These are phyloP conservation scores for Gymnothorax reevesii DNA, from an alignment of 2,797 vertebrate species.

Conservation along the genomic window DNA sequence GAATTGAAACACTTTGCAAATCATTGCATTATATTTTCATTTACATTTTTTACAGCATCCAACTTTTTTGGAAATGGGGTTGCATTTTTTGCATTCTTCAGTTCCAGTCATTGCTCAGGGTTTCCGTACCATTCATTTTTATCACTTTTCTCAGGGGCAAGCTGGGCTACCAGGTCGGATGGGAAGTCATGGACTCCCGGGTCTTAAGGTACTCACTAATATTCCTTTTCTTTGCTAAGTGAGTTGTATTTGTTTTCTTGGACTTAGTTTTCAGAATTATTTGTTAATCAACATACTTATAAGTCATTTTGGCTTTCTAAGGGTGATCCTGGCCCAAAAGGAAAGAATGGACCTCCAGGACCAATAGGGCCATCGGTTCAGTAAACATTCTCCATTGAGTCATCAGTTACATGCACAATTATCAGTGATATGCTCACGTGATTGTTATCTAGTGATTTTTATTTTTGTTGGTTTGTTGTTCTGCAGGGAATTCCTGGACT, in stretches of 20 bases:
- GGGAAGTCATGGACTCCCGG: constrained; percentile 59
- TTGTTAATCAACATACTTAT: neutral
- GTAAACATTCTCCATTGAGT: neutral
- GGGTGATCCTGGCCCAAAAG: constrained; percentile 45
- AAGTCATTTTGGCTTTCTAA: constrained; percentile 28
- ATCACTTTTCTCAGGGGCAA: constrained; percentile 56
- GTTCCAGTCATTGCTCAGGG: neutral
- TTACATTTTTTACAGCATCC: no score
- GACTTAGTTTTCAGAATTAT: neutral
- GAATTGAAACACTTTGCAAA: no score
- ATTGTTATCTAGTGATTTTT: neutral
- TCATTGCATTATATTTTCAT: no score
- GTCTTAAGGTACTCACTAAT: constrained; percentile 59
- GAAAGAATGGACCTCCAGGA: constrained; percentile 49
- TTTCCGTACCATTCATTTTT: neutral
- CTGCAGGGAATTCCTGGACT: constrained; percentile 70
- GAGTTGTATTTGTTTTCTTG: neutral
- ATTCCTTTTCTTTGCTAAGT: neutral
- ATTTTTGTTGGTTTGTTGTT: constrained; percentile 7
- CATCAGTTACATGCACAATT: neutral
- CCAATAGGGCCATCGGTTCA: constrained; percentile 69
- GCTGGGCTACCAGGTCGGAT: constrained; percentile 60
- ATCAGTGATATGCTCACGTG: neutral
- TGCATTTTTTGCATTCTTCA: no score
- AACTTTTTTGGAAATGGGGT: no score